Evolutionary conservation across 92 coral and sea anemone species (phyloP), one percentile per base, ranked within the genome.

Genomic region (Zoanthus sociatus): DNA sequence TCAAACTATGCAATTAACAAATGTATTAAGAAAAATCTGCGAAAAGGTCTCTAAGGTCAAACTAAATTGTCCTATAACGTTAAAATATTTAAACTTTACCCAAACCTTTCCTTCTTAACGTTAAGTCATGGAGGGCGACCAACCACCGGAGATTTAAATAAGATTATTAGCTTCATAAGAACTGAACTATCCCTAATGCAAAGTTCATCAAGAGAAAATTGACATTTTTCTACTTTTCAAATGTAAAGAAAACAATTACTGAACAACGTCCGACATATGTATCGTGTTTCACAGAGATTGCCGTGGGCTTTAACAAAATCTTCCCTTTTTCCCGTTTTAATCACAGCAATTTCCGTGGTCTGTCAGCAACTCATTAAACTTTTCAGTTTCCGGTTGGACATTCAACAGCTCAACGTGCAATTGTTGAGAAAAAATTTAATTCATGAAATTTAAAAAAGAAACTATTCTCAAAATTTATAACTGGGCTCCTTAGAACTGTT

Each of bases 1-100:
- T 7, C 85, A 64, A 67, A 78, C 84, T 33, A 78, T 55, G 90
- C 84, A 82, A 90, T 90, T 90, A 90, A 55, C 90, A 64, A 73
- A 87, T 71, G 88, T 83, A 89, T 87, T 76, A 87, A 63, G 91
- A 77, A 30, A 47, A 12, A 87, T 88, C 87, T 81, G 83, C 87
- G 76, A 76, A 73, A 71, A 90, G 90, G 91, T 87, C 79, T 83
- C 2, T 33, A 66, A 17, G 93, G 93, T 90, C 93, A 90, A 90
- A 75, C 82, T n/a, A 31, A 31, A 58, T 64, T 77, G 84, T 78
- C 71, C 55, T 78, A 54, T 33, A 61, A 61, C 84, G 37, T 64
- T 78, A 9, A 15, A 32, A 37, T 78, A 78, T 58, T 78, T 78
- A 72, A 68, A 56, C 54, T 78, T 69, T 69, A 20, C 17, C 45